Percentiles rank a stretch among this genome's conserved stretches.
phyloP scores from a whole-genome alignment of 2,888 invertebrate genomes.

The Chymomyza caudatula region DNA sequence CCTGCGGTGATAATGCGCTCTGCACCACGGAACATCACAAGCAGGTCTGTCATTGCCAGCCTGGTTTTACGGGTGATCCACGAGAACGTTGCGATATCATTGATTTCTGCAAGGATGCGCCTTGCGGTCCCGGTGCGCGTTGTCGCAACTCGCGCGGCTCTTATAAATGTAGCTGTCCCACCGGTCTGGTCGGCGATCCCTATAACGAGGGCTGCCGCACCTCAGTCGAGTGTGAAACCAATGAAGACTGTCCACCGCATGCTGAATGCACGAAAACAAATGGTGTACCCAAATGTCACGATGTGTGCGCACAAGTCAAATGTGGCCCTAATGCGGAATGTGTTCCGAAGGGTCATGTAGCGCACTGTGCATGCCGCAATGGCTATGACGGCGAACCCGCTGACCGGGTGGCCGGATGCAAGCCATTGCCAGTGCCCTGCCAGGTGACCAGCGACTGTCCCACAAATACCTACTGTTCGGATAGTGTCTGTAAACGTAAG shows the following conservation, averaged over 20 bases:
- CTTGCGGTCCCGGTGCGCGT: slow-evolving; percentile 88
- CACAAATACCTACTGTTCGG: slow-evolving; percentile 88
- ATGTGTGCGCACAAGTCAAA: slow-evolving; percentile 86
- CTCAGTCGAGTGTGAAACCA: slow-evolving; percentile 88
- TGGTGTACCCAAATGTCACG: slow-evolving; percentile 88
- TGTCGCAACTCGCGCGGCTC: slow-evolving; percentile 90
- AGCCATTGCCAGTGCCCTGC: slow-evolving; percentile 86
- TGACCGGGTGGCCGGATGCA: slow-evolving; percentile 85
- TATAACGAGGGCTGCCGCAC: slow-evolving; percentile 89
- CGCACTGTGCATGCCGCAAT: slow-evolving; percentile 87
- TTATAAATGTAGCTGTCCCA: slow-evolving; percentile 88
- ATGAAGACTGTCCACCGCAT: slow-evolving; percentile 88
- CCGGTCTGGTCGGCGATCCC: slow-evolving; percentile 90
- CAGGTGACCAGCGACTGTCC: slow-evolving; percentile 86
- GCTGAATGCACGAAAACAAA: slow-evolving; percentile 87
- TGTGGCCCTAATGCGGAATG: slow-evolving; percentile 94
- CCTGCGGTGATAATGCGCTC: slow-evolving; percentile 90
- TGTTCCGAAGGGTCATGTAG: slow-evolving; percentile 85
- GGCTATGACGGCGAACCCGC: slow-evolving; percentile 89
- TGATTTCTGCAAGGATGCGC: slow-evolving; percentile 87
- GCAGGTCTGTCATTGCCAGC: slow-evolving; percentile 90
- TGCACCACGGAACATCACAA: slow-evolving; percentile 91
- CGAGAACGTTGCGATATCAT: slow-evolving; percentile 84
- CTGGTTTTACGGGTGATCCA: slow-evolving; percentile 91
- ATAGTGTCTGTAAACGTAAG: slow-evolving; percentile 89